Percentiles rank a stretch among this genome's conserved stretches.
Conservation (phyloP, 2,888 invertebrate genomes). For the Gandaritis pyraliata region DNA sequence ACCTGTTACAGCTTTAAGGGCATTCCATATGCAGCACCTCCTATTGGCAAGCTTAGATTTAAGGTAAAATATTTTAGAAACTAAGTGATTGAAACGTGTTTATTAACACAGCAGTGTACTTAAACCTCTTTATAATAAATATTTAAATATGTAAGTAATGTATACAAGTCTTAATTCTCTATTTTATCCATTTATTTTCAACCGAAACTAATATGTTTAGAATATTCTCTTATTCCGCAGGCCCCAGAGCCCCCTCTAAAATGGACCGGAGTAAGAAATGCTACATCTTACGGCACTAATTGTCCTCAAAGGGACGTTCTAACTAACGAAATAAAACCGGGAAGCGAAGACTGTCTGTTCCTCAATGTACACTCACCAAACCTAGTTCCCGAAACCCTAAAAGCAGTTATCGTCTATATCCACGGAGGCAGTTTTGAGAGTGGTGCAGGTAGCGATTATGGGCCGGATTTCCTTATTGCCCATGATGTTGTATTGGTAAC, state of each 20-base stretch:
- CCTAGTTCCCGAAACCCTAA: slow-evolving; percentile 35
- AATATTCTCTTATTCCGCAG: slow-evolving; percentile 43
- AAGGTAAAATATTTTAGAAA: slow-evolving; percentile 56
- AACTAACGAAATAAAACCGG: slow-evolving; percentile 32
- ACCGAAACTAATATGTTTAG: neutral
- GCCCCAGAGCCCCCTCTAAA: slow-evolving; percentile 53
- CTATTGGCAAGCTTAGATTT: slow-evolving; percentile 74
- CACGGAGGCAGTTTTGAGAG: slow-evolving; percentile 55
- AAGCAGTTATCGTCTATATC: slow-evolving; percentile 61
- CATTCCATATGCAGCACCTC: slow-evolving; percentile 80
- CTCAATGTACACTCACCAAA: slow-evolving; percentile 60
- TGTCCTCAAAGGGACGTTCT: slow-evolving; percentile 52
- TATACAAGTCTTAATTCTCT: too few relatives aligned
- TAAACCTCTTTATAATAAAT: too few relatives aligned
- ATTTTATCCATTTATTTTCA: too few relatives aligned
- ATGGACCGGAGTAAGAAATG: slow-evolving; percentile 62
- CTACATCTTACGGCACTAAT: slow-evolving; percentile 54
- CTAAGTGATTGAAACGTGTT: too few relatives aligned
- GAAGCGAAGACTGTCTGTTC: slow-evolving; percentile 60
- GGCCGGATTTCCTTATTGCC: slow-evolving; percentile 80
- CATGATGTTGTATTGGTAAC: slow-evolving; percentile 82
- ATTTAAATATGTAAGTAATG: too few relatives aligned
- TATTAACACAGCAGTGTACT: too few relatives aligned
- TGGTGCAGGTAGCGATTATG: slow-evolving; percentile 70
- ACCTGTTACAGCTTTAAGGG: slow-evolving; percentile 64